phyloP scores from a whole-genome alignment of 2,113 vertebrate species.

The Phalacrocorax carbo region DNA sequence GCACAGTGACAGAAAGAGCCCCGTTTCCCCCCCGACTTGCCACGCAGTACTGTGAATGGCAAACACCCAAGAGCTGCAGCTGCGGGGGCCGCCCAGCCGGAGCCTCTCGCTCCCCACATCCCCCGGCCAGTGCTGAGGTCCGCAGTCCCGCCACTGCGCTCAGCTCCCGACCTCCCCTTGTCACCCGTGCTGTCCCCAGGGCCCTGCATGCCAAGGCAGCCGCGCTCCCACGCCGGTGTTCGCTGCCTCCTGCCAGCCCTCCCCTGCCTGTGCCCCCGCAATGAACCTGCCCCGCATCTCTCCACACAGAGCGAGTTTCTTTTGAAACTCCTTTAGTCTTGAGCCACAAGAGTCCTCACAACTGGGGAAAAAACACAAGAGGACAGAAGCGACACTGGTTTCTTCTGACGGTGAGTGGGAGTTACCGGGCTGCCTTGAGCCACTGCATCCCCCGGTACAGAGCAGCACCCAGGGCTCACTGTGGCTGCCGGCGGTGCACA shows the following conservation, averaged over 20 bases:
- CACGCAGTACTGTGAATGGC: rapidly evolving
- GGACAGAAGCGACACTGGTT: not conserved
- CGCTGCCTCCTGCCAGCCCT: not conserved
- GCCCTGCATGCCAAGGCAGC: not conserved
- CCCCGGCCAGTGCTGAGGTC: rapidly evolving
- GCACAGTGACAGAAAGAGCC: not conserved
- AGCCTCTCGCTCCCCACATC: not conserved
- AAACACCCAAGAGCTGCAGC: not conserved
- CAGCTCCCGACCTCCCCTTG: not conserved
- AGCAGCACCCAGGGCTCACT: not conserved
- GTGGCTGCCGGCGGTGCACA: rapidly evolving
- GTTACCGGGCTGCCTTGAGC: not conserved
- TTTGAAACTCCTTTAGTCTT: not conserved
- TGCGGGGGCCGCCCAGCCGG: not conserved
- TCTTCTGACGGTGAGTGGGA: not conserved
- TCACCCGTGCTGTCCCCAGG: not conserved
- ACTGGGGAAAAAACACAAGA: not conserved
- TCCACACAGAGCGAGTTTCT: not conserved
- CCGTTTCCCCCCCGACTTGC: not conserved
- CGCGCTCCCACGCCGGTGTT: not conserved
- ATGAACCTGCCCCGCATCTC: not conserved
- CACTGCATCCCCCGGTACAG: not conserved
- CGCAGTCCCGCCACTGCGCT: not conserved
- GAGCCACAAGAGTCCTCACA: not conserved
- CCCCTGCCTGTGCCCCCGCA: not conserved